Percentiles rank a stretch among this genome's conserved stretches.
These are phyloP conservation scores for Chrysocyon brachyurus DNA, from an alignment of 2,797 vertebrate species.

Conservation along the genomic window DNA sequence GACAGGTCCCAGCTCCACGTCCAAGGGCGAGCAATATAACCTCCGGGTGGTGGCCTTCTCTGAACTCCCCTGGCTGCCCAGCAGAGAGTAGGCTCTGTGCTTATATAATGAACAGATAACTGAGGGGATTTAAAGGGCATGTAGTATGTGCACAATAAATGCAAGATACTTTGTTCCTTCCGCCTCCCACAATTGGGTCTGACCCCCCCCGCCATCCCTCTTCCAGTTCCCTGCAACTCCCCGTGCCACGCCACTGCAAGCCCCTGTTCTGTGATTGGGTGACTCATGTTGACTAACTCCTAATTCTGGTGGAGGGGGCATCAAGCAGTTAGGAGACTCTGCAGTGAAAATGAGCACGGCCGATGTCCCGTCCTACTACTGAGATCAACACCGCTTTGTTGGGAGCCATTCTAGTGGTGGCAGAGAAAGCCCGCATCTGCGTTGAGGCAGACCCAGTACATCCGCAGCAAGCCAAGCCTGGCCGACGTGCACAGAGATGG, in stretches of 20 bases:
- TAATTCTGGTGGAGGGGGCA: background rate
- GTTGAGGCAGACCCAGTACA: rapidly evolving
- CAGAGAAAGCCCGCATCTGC: rapidly evolving
- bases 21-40: background rate
- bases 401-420: background rate
- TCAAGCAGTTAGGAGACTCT: background rate
- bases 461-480: background rate
- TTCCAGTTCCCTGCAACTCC: background rate
- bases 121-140: background rate
- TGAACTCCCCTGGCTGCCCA: background rate
- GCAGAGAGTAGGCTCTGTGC: rapidly evolving
- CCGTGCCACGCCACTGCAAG: rapidly evolving
- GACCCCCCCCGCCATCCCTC: background rate
- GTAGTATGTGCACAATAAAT: background rate
- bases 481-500: rapidly evolving
- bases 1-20: background rate
- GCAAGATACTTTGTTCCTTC: background rate
- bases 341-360: background rate
- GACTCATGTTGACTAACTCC: background rate
- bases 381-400: background rate
- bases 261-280: background rate
- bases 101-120: background rate
- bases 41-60: background rate
- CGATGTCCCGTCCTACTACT: rapidly evolving
- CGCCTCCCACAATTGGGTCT: background rate